A percentile compares a stretch with the other conserved stretches of the same genome.
Conservation (phyloP, 2,797 vertebrate species). For the Platyrinchus mystaceus region DNA sequence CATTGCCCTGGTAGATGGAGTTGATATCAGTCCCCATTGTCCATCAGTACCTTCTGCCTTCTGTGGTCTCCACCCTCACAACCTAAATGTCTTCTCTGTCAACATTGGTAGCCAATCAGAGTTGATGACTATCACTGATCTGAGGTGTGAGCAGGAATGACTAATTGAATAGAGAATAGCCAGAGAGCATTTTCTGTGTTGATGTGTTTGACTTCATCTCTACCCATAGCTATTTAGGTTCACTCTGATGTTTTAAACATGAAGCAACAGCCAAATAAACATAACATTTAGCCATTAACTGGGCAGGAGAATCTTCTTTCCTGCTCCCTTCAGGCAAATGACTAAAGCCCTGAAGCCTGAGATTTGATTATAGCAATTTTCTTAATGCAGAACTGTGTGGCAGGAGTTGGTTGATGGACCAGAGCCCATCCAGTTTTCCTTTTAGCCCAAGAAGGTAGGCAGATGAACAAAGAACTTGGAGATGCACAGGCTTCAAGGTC, state of each 20-base stretch:
- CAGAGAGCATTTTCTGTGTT: neutral
- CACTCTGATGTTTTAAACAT: neutral
- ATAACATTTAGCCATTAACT: neutral
- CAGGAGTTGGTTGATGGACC: neutral
- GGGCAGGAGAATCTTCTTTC: neutral
- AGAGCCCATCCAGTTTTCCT: neutral
- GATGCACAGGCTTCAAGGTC: constrained; percentile 7
- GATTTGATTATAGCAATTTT: constrained; percentile 35
- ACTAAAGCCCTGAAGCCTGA: neutral
- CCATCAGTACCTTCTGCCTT: neutral
- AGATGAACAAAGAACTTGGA: neutral
- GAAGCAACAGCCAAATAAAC: neutral
- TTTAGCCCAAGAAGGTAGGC: neutral
- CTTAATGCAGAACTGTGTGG: neutral
- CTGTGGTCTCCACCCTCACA: neutral
- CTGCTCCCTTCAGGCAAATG: neutral
- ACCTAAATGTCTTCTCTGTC: neutral
- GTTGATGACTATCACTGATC: neutral
- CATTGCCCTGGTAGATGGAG: neutral
- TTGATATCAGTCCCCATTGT: neutral
- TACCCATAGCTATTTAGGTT: neutral
- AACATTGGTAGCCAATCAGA: neutral
- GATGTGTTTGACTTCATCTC: neutral
- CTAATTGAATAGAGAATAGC: neutral
- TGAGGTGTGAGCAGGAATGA: neutral